Evolutionary conservation across 2,797 vertebrate species (phyloP), one percentile per base, ranked within the genome.

Genomic region (Silurus aristotelis): DNA sequence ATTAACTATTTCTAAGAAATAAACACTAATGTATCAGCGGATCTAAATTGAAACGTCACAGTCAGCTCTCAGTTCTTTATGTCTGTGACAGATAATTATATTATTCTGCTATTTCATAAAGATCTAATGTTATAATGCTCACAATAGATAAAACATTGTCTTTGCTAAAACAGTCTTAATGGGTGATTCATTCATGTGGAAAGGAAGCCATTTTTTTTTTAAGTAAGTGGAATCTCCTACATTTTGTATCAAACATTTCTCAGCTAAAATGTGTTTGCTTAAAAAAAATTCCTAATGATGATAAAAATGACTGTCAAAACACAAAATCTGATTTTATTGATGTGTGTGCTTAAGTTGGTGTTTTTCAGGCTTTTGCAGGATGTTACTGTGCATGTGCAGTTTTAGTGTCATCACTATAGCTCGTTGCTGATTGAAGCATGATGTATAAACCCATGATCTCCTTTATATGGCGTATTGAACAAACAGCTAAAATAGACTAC

Each of bases 311-410:
- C 13, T n/a, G 27, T 66, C n/a, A 52, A 48, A 52, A 67, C 9
- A 66, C n/a, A 12, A 48, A 80, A 66, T 78, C 19, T 8, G 76
- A 58, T 58, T 76, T 58, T 52, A 7, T 58, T 31, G 25, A 63
- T 81, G 8, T 6, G 48, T 52, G 43, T 64, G 12, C 14, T 46
- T 25, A 31, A 79, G 22, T 19, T 52, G 77, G 38, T 46, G 78
- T 25, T 52, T 80, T 66, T 43, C 78, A 66, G 61, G n/a, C 14
- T 31, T 31, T 31, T 31, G 31, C 31, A 66, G 22, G 22, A 27
- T 27, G 78, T 15, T 27, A 66, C 63, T 66, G 61, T 46, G 60
- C 31, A 63, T 52, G 78, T 80, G 61, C n/a, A 80, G 31, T 15
- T 2, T 61, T 25, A 76, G 58, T 43, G 38, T 46, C 13, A 17